Evolutionary conservation across 2,888 invertebrate species (phyloP), one percentile per base, ranked within the genome.

Genomic region (Cyaniris semiargus): DNA sequence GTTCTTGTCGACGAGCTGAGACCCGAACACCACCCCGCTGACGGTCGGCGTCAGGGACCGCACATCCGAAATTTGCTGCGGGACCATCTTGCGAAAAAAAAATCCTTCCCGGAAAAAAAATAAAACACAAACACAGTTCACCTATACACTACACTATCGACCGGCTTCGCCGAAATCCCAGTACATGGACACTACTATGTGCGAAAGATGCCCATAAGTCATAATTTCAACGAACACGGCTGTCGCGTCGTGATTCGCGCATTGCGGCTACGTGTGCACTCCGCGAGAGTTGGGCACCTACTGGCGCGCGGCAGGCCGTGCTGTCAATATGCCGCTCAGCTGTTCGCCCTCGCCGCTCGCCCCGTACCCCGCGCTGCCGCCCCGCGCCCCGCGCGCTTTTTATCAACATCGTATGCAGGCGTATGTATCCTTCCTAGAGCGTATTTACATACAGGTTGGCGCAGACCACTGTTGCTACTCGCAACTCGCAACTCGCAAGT

Each of bases 1-100:
- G 90, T 97, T 97, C 92, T 97, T 96, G 94, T 97, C 97, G 91
- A 99, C 97, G 85, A 97, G 95, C 90, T 97, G 97, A 78, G 98
- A 98, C 84, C 98, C 98, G 94, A 98, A 98, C 87, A 97, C 95
- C 83, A 95, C 93, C 85, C 95, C 95, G 89, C 95, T 95, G 86
- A 95, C 94, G 77, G 95, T 94, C 79, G 95, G 95, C 83, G 95
- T 94, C 90, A 95, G 91, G 84, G 95, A 94, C 86, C 94, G 87
- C 84, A 93, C 94, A 87, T 94, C 93, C 89, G 94, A 93, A 86
- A 94, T 90, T 94, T 96, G 96, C 91, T 96, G 96, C 85, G 96
- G 96, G 95, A 96, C 96, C 96, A 96, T 96, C 92, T 90, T 93
- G 84, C 34, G 66, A 87, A 87, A 87, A 27, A 27, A 66, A 66